Evolutionary conservation across 2,888 invertebrate genomes (phyloP), one percentile per base, ranked within the genome.

Genomic region (Cylloceria caligata): DNA sequence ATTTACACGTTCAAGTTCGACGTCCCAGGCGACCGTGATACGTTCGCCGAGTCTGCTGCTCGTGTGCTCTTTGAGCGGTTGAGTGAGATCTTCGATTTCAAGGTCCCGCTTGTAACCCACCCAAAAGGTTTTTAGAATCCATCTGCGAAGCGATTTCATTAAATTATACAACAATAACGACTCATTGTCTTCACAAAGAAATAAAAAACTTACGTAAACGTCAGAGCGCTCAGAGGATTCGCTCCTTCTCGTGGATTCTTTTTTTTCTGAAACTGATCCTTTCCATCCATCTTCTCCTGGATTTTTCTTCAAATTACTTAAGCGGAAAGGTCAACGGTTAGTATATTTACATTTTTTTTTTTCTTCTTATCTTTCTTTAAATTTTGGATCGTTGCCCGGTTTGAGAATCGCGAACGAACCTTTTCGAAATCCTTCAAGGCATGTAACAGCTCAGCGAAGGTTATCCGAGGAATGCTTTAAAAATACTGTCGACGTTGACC

Each of bases 91-190:
- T 9, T 93, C 90, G 67, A 95, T 94, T 88, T 95, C 95, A 67
- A 96, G 94, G 86, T 96, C 96, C 55, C 95, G 93, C 81, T 93
- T 95, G 87, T 95, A 95, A 19, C 96, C 96, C 81, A 95, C 93
- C 90, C 95, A 94, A 88, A 96, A 96, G 1, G 95, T 95, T 86
- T 95, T 95, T 75, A 96, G 91, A 0, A 96, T 94, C 95, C 96
- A 96, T 89, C 96, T 96, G 92, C 73, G 93, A 90, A 85, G 83
- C 77, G 13, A 36, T 39, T 21, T 6, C 11, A 2, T 5, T 11
- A 34, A n/a, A 57, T 24, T 49, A 47, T 3, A 27, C n/a, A 39
- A 49, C 16, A 11, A 36, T 49, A n/a, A 30, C 47, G 13, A 7
- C 30, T 11, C 21, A 6, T 16, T 30, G 5, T 30, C 30, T 4